phyloP scores from a whole-genome alignment of 2,113 vertebrate species.

The Arizona elegans region DNA sequence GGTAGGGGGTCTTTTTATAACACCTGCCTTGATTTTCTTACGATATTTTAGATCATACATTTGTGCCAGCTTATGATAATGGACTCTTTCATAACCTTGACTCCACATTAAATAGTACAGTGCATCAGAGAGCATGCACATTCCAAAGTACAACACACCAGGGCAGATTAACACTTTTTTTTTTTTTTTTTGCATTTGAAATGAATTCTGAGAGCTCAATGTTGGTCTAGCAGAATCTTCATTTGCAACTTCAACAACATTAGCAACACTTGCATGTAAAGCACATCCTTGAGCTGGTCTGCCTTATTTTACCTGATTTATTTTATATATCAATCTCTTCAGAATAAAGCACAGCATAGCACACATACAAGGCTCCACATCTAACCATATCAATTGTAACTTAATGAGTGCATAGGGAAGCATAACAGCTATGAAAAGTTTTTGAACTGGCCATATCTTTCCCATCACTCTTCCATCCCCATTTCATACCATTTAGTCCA shows the following conservation, averaged over 20 bases:
- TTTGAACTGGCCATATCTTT: not conserved
- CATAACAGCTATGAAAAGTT: not conserved
- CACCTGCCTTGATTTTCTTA: not conserved
- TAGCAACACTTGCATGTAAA: not conserved
- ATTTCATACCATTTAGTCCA: not conserved
- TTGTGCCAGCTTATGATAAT: not conserved
- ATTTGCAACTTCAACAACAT: not conserved
- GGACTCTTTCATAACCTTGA: not conserved
- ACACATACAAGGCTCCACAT: not conserved
- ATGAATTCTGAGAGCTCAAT: not conserved
- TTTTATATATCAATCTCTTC: not conserved
- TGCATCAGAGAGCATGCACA: not conserved
- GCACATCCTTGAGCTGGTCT: not conserved
- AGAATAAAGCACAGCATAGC: not conserved
- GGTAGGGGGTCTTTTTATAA: not conserved
- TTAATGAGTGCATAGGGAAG: not conserved
- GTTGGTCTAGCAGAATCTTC: not conserved
- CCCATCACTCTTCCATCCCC: not conserved
- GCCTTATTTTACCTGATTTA: not conserved
- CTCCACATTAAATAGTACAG: not conserved
- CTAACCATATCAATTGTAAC: not conserved
- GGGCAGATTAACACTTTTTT: not conserved
- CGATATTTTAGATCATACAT: not conserved
- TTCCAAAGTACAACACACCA: not conserved
- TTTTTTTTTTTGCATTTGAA: not conserved